Conservation (phyloP, 2,113 vertebrate species). For the Chloebia gouldiae region DNA sequence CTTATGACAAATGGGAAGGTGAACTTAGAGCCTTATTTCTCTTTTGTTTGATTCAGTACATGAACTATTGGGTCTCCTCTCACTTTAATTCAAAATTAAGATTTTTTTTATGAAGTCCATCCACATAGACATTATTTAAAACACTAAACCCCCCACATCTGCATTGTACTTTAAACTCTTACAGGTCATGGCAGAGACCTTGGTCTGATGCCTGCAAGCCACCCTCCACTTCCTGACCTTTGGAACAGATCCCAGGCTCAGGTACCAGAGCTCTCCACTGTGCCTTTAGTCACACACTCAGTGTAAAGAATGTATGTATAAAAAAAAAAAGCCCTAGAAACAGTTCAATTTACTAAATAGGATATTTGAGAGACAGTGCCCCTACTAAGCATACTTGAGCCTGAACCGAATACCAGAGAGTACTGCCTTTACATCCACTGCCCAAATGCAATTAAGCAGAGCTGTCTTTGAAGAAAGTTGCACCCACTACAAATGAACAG, state of each 20-base stretch:
- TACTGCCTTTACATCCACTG: background rate
- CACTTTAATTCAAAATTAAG: background rate
- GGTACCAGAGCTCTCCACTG: background rate
- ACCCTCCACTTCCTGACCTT: background rate
- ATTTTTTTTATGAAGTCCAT: background rate
- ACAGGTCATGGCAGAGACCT: background rate
- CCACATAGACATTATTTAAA: background rate
- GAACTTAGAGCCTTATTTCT: background rate
- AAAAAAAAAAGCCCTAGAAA: background rate
- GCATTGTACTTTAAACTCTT: background rate
- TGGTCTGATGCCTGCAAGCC: background rate
- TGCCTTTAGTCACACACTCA: background rate
- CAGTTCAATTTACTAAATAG: background rate
- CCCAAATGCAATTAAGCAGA: background rate
- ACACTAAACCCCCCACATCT: background rate
- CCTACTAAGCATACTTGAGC: background rate
- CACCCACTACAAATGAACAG: background rate
- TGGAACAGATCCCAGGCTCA: background rate
- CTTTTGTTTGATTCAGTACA: background rate
- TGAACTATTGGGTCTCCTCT: background rate
- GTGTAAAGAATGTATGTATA: background rate
- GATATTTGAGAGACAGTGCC: background rate
- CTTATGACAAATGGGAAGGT: background rate
- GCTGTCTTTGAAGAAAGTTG: background rate
- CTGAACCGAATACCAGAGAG: rapidly evolving